phyloP scores from a whole-genome alignment of 2,888 invertebrate genomes.

The Uropetala carovei region DNA sequence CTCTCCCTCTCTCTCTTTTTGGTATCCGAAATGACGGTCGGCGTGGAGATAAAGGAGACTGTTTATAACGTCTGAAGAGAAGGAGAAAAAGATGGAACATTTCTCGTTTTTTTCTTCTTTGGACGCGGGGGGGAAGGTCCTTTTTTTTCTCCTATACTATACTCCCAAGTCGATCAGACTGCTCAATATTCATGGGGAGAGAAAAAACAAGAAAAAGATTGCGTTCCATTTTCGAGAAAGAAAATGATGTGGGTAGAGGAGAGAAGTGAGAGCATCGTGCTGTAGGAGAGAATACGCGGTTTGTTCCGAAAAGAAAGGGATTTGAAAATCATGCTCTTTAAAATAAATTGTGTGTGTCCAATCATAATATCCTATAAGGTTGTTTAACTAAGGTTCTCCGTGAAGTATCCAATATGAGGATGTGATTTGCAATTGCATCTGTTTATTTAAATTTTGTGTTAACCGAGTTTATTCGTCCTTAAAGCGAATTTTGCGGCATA shows the following conservation, averaged over 20 bases:
- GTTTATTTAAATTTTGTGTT: too few relatives aligned
- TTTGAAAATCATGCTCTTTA: too few relatives aligned
- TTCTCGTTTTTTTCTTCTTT: background rate
- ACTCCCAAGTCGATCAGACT: slow-evolving; percentile 32
- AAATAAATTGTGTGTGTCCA: too few relatives aligned
- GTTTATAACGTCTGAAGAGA: background rate
- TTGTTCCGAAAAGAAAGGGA: background rate
- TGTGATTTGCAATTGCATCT: too few relatives aligned
- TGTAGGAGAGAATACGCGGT: background rate
- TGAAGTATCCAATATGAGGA: too few relatives aligned
- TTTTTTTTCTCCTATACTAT: background rate
- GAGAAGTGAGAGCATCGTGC: background rate
- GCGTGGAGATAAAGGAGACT: background rate
- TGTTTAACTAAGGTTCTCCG: too few relatives aligned
- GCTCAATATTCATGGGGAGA: slow-evolving; percentile 56
- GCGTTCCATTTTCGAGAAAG: slow-evolving; percentile 14
- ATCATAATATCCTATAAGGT: too few relatives aligned
- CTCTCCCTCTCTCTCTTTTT: background rate
- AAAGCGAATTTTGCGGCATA: too few relatives aligned
- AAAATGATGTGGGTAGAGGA: background rate
- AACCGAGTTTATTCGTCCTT: too few relatives aligned
- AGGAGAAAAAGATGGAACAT: background rate
- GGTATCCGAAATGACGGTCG: background rate
- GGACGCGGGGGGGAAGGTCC: background rate
- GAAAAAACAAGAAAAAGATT: slow-evolving; percentile 22